Evolutionary conservation across 2,113 vertebrate species (phyloP).

Genomic region (Nesoenas mayeri): DNA sequence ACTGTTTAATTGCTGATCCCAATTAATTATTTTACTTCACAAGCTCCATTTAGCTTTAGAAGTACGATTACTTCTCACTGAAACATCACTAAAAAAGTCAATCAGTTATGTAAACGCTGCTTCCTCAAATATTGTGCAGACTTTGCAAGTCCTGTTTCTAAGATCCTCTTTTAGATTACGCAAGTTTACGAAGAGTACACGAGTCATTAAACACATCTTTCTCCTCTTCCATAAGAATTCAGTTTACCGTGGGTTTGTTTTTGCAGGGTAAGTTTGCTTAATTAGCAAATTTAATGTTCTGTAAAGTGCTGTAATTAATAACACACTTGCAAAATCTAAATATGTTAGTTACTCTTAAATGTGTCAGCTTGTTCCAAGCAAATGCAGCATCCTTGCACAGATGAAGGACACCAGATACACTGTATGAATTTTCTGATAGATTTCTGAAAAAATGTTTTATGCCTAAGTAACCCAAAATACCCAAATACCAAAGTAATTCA

Average conservation of each 20-base stretch:
- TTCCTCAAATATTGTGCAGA: constrained; percentile 46
- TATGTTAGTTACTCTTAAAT: background rate
- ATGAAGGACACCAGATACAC: background rate
- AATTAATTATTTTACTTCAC: background rate
- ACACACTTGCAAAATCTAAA: background rate
- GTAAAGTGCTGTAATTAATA: background rate
- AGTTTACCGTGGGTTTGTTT: background rate
- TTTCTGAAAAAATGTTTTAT: background rate
- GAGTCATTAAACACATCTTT: background rate
- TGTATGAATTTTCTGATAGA: background rate
- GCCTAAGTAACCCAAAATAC: background rate
- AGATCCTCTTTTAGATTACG: constrained; percentile 41
- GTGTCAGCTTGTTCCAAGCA: background rate
- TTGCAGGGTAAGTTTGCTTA: background rate
- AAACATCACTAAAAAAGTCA: background rate
- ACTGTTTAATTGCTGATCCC: background rate
- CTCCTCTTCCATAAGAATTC: background rate
- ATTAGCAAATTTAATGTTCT: background rate
- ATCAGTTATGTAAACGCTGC: constrained; percentile 23
- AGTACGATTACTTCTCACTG: background rate
- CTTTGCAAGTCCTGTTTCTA: background rate
- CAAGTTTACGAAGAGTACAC: constrained; percentile 9
- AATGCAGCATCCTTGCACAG: background rate
- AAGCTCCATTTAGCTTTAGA: background rate
- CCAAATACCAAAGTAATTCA: background rate